Evolutionary conservation across 2,113 vertebrate genomes (phyloP).

Genomic region (Perca schrenkii): DNA sequence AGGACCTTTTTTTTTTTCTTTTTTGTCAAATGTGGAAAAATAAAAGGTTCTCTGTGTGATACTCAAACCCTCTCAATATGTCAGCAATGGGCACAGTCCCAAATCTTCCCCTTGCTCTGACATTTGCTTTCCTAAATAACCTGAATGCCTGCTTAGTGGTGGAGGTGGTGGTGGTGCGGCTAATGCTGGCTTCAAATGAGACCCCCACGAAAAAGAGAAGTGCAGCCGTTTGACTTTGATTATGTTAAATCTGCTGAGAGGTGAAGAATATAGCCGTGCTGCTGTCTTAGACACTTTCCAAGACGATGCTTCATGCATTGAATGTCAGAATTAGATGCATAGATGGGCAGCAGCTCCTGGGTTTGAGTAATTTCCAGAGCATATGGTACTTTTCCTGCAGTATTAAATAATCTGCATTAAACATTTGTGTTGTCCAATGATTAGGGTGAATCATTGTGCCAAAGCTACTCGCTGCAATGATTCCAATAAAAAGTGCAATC

Average conservation of each 20-base stretch:
- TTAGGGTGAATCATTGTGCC: constrained; percentile 14
- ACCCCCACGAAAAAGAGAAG: constrained; percentile 40
- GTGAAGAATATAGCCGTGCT: constrained; percentile 6
- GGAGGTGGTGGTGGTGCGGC: not conserved
- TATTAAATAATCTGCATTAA: constrained; percentile 22
- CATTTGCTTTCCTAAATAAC: constrained; percentile 55
- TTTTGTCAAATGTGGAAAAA: not conserved
- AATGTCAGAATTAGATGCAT: constrained; percentile 30
- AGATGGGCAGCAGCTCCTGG: constrained; percentile 36
- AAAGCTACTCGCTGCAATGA: constrained; percentile 10
- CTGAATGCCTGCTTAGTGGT: constrained; percentile 36
- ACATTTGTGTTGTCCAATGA: constrained; percentile 4
- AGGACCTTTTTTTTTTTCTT: not conserved
- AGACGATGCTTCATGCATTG: constrained; percentile 9
- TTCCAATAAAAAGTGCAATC: constrained; percentile 11
- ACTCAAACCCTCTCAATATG: constrained; percentile 53
- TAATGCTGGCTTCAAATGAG: constrained; percentile 40
- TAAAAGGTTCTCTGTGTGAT: not conserved
- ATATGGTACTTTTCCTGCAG: constrained; percentile 45
- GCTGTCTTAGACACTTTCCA: constrained; percentile 46
- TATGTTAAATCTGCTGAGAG: constrained; percentile 37
- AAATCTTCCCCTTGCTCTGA: constrained; percentile 17
- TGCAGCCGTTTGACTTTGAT: constrained; percentile 63
- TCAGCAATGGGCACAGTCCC: constrained; percentile 46
- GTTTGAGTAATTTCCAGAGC: constrained; percentile 26